Evolutionary conservation across 2,797 vertebrate species (phyloP).

Genomic region (Ptychobarbus kaznakovi): DNA sequence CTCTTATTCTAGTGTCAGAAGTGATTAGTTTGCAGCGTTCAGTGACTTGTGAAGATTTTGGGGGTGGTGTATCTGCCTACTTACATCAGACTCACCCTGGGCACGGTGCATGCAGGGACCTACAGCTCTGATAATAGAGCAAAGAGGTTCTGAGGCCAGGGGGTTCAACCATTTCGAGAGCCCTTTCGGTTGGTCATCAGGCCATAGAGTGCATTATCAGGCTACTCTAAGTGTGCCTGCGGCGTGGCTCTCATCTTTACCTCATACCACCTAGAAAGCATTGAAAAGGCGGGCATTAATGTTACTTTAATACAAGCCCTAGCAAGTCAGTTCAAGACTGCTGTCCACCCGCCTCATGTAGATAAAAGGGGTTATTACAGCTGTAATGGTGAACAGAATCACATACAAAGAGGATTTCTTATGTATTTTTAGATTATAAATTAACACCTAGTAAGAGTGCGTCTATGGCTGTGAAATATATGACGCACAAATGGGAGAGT

Average conservation of each 20-base stretch:
- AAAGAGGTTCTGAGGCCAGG: not conserved
- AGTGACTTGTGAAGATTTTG: conserved; percentile 72
- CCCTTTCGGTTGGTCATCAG: not conserved
- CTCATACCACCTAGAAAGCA: not conserved
- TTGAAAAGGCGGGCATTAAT: not conserved
- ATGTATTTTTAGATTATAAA: conserved; percentile 31
- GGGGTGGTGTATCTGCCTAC: conserved; percentile 39
- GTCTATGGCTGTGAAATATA: conserved; percentile 21
- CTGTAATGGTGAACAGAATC: not conserved
- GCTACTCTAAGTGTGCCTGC: conserved; percentile 7
- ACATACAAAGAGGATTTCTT: not conserved
- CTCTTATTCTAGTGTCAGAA: conserved; percentile 74
- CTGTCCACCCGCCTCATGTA: not conserved
- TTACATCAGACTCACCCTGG: conserved; percentile 37
- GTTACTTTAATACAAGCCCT: conserved; percentile 10
- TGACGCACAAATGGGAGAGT: not conserved
- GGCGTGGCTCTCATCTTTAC: conserved; percentile 22
- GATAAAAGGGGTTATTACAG: conserved; percentile 8
- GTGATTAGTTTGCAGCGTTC: conserved; percentile 70
- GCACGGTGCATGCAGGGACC: not conserved
- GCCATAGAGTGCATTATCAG: conserved; percentile 4
- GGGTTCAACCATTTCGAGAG: not conserved
- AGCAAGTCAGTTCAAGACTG: conserved; percentile 18
- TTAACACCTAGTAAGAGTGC: conserved; percentile 18
- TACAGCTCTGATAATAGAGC: not conserved